Percentiles rank a stretch among this genome's conserved stretches.
Conservation (phyloP, 2,888 invertebrate species). For the Cyrtodaria siliqua region DNA sequence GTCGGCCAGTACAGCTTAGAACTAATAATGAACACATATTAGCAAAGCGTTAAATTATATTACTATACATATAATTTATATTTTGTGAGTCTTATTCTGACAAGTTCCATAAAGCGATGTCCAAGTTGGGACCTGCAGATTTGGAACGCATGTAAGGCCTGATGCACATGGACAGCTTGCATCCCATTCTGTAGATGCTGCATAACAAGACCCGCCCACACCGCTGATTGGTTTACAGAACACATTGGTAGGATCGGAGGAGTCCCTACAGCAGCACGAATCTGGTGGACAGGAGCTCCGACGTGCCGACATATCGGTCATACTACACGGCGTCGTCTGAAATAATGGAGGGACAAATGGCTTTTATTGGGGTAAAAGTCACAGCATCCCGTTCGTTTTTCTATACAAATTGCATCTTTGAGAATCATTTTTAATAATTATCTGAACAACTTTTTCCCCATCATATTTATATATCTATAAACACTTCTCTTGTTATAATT, state of each 20-base stretch:
- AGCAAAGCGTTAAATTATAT: no score
- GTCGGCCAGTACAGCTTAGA: no score
- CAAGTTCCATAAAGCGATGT: conserved; percentile 53
- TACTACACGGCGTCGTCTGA: conserved; percentile 16
- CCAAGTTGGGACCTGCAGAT: conserved; percentile 51
- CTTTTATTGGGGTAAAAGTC: no score
- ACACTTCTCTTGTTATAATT: no score
- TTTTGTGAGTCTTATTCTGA: conserved; percentile 17
- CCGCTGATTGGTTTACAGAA: conserved; percentile 57
- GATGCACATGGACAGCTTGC: conserved; percentile 42
- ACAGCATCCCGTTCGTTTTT: no score
- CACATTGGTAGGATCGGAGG: conserved; percentile 27
- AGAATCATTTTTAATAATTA: no score
- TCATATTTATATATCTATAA: no score
- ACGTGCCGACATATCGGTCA: conserved; percentile 37
- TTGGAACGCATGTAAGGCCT: conserved; percentile 45
- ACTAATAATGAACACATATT: no score
- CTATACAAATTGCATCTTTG: no score
- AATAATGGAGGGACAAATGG: no score
- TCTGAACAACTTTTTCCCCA: no score
- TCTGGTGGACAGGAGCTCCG: conserved; percentile 39
- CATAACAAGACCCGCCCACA: conserved; percentile 45
- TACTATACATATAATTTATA: no score
- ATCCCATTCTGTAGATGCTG: conserved; percentile 23
- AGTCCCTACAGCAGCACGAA: conserved; percentile 47